Evolutionary conservation across 1,140 invertebrate species (phyloP).

Genomic region (Brachionus asplanchnoidis): DNA sequence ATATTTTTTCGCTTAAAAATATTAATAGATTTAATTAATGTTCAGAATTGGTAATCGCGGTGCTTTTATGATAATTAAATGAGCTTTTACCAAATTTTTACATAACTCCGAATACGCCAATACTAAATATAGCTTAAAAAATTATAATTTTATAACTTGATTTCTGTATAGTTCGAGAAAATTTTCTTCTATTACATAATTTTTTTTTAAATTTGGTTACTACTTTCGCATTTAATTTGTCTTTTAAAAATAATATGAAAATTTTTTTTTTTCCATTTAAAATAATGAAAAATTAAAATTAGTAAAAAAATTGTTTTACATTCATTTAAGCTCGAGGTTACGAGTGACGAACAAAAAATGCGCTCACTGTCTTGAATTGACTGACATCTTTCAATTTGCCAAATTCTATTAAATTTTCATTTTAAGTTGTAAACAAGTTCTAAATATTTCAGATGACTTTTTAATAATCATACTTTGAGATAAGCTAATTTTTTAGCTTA

Average conservation of each 20-base stretch:
- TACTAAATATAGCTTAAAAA: not conserved
- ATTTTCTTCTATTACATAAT: not conserved
- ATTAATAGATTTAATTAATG: not conserved
- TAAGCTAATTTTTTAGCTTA: no score
- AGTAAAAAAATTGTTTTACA: no score
- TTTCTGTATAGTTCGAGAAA: not conserved
- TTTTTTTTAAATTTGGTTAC: not conserved
- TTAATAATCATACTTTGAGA: no score
- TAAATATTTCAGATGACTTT: no score
- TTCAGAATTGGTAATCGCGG: not conserved
- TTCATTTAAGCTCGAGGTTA: no score
- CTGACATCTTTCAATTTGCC: no score
- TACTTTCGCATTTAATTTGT: not conserved
- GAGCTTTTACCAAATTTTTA: conserved; percentile 1
- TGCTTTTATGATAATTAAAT: conserved; percentile 15
- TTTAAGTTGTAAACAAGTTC: no score
- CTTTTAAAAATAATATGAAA: not conserved
- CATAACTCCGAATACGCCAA: not conserved
- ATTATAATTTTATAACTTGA: not conserved
- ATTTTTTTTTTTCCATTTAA: no score
- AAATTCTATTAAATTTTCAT: no score
- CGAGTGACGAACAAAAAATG: no score
- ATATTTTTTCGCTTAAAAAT: not conserved
- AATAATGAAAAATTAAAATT: no score
- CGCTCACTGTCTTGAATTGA: no score